Evolutionary conservation across 2,113 vertebrate genomes (phyloP).

Genomic region (Eurystomus gularis): DNA sequence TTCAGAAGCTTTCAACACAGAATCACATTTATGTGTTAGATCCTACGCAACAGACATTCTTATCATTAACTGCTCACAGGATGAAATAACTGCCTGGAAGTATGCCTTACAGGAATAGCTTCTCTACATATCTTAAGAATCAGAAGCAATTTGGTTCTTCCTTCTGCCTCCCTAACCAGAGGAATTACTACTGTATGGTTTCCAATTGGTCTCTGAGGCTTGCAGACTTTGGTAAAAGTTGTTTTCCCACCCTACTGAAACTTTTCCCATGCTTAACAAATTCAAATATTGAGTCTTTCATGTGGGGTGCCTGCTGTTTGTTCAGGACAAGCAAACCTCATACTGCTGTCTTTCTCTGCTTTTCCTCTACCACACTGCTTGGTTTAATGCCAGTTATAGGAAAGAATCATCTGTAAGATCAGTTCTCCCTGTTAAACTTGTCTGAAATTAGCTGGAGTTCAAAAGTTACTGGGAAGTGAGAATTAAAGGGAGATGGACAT

Average conservation of each 20-base stretch:
- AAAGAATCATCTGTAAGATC: background rate
- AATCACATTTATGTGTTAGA: slow-evolving; percentile 24
- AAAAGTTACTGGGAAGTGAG: background rate
- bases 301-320: slow-evolving; percentile 7
- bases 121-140: slow-evolving; percentile 35
- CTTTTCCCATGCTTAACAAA: slow-evolving; percentile 35
- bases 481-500: background rate
- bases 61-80: background rate
- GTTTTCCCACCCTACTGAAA: slow-evolving; percentile 1
- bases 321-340: background rate
- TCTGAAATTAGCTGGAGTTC: background rate
- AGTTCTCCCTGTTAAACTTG: background rate
- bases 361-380: background rate
- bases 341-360: background rate
- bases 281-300: slow-evolving; percentile 41
- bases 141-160: slow-evolving; percentile 6
- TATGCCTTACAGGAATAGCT: background rate
- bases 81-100: slow-evolving; percentile 39
- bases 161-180: slow-evolving; percentile 28
- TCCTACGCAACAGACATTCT: slow-evolving; percentile 21
- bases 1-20: slow-evolving; percentile 44
- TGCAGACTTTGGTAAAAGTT: background rate
- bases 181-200: slow-evolving; percentile 32
- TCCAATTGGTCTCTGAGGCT: slow-evolving; percentile 14
- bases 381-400: background rate